Conservation (phyloP, 2,113 vertebrate species). For the Hypanus sabinus region DNA sequence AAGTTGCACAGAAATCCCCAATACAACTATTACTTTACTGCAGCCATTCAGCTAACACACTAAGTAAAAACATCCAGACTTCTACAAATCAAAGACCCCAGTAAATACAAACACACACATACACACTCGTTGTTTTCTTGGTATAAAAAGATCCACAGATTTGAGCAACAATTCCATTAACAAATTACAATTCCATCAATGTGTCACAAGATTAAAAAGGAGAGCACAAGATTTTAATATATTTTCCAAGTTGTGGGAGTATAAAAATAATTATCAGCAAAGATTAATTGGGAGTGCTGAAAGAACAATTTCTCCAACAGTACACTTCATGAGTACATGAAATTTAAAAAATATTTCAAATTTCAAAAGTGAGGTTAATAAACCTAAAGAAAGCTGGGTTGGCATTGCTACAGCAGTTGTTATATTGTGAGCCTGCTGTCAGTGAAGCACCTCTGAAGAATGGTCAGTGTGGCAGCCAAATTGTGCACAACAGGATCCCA, state of each 20-base stretch:
- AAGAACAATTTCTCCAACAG: not conserved
- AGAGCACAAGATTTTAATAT: slow-evolving; percentile 9
- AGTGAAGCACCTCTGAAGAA: too few relatives aligned
- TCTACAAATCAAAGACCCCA: not conserved
- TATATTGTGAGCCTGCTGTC: not conserved
- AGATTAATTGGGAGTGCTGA: slow-evolving; percentile 5
- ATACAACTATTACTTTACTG: not conserved
- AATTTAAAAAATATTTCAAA: slow-evolving; percentile 1
- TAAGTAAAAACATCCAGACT: not conserved
- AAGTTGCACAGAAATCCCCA: not conserved
- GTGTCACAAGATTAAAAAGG: not conserved
- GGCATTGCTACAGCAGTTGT: not conserved
- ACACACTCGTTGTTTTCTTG: not conserved
- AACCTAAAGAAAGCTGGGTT: too few relatives aligned
- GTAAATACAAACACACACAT: not conserved
- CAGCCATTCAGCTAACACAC: not conserved
- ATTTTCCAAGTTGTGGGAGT: not conserved
- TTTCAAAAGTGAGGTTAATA: too few relatives aligned
- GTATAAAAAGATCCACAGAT: slow-evolving; percentile 24
- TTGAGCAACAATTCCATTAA: not conserved
- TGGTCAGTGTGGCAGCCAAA: not conserved
- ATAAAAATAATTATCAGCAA: slow-evolving; percentile 23
- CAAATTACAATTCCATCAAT: not conserved
- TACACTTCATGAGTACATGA: not conserved
- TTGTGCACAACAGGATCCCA: not conserved